Evolutionary conservation across 2,113 vertebrate species (phyloP).

Genomic region (Piprites chloris): DNA sequence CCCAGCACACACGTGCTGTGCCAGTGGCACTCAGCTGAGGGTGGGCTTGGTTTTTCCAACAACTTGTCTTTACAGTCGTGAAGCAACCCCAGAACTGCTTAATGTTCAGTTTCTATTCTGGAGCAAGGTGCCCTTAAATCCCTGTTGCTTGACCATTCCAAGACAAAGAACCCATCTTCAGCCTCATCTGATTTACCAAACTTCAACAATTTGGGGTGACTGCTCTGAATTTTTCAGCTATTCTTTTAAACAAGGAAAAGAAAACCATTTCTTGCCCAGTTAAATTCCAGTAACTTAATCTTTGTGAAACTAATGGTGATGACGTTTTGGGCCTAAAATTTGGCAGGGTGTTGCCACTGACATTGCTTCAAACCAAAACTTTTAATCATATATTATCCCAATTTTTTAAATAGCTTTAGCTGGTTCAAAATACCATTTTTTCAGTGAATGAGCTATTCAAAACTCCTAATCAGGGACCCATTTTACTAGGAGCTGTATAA

Average conservation of each 20-base stretch:
- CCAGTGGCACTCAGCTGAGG: not conserved
- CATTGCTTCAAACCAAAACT: slow-evolving; percentile 18
- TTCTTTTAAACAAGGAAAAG: not conserved
- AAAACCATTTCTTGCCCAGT: not conserved
- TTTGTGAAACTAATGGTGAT: not conserved
- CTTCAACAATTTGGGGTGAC: not conserved
- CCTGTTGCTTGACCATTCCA: not conserved
- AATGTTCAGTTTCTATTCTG: not conserved
- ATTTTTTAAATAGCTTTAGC: slow-evolving; percentile 35
- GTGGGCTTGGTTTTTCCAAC: not conserved
- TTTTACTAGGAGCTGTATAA: slow-evolving; percentile 44
- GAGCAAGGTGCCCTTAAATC: not conserved
- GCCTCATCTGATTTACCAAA: not conserved
- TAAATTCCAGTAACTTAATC: not conserved
- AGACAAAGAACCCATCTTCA: not conserved
- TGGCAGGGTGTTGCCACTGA: slow-evolving; percentile 16
- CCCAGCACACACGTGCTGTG: not conserved
- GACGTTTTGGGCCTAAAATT: slow-evolving; percentile 5
- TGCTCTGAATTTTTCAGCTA: not conserved
- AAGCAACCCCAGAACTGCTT: not conserved
- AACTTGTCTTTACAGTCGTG: not conserved
- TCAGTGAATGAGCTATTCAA: slow-evolving; percentile 37
- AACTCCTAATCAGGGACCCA: slow-evolving; percentile 42
- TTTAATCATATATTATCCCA: slow-evolving; percentile 43
- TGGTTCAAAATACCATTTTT: slow-evolving; percentile 46